Evolutionary conservation across 30 jellyfish, hydroid and myxozoan species (phyloP).

Genomic region (Aurelia coerulea): DNA sequence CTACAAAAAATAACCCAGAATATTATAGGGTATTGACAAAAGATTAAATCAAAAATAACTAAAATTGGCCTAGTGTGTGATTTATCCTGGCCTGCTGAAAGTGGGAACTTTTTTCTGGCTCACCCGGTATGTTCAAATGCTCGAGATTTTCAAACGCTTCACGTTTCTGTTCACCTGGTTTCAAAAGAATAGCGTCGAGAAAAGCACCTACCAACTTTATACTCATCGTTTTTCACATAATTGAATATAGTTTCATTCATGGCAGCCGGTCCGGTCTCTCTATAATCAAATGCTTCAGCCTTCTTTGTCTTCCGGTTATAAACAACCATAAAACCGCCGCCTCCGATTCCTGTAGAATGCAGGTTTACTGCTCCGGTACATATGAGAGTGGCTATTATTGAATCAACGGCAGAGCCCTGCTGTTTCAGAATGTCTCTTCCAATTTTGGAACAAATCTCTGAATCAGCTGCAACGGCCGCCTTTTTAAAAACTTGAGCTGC

Average conservation of each 20-base stretch:
- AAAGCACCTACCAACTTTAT: slow-evolving; percentile 61
- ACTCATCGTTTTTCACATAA: slow-evolving; percentile 16
- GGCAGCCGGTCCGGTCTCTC: slow-evolving; percentile 95
- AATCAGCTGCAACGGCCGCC: slow-evolving; percentile 89
- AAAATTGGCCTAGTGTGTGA: too few relatives aligned
- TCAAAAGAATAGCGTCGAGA: too few relatives aligned
- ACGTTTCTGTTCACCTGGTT: too few relatives aligned
- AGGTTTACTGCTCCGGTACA: slow-evolving; percentile 87
- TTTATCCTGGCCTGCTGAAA: too few relatives aligned
- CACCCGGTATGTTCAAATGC: too few relatives aligned
- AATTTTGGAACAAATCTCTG: slow-evolving; percentile 62
- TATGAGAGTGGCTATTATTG: slow-evolving; percentile 83
- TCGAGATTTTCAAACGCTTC: too few relatives aligned
- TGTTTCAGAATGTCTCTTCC: slow-evolving; percentile 83
- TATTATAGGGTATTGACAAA: too few relatives aligned
- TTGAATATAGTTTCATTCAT: slow-evolving; percentile 63
- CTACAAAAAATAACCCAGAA: too few relatives aligned
- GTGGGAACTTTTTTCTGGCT: too few relatives aligned
- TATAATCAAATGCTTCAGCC: slow-evolving; percentile 76
- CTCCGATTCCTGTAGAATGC: slow-evolving; percentile 96
- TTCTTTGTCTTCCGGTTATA: slow-evolving; percentile 69
- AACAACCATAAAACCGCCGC: slow-evolving; percentile 97
- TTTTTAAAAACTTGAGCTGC: slow-evolving; percentile 69
- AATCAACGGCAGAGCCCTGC: slow-evolving; percentile 90
- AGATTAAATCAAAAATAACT: too few relatives aligned